A percentile compares a stretch with the other conserved stretches of the same genome.
phyloP scores from a whole-genome alignment of 2,797 vertebrate genomes.

The Syngnathus acus region DNA sequence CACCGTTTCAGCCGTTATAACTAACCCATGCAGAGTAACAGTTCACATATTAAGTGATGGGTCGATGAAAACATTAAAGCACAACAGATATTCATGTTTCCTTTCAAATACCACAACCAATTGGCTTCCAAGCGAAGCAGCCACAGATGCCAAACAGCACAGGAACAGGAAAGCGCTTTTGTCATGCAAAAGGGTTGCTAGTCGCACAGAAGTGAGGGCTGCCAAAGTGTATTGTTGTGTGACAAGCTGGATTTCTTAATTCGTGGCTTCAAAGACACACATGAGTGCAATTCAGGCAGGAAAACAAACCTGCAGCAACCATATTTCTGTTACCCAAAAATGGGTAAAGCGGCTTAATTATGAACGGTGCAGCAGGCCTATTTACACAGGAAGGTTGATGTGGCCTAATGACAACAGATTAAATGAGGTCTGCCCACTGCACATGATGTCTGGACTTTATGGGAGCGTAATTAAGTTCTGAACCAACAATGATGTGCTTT shows the following conservation, averaged over 20 bases:
- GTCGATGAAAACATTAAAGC: constrained; percentile 24
- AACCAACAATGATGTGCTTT: constrained; percentile 61
- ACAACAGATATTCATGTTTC: constrained; percentile 36
- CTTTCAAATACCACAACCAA: constrained; percentile 41
- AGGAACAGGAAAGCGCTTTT: constrained; percentile 58
- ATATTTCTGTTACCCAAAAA: constrained; percentile 18
- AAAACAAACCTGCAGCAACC: constrained; percentile 32
- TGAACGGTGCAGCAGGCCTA: constrained; percentile 16
- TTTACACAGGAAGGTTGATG: constrained; percentile 40
- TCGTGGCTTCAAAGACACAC: constrained; percentile 40
- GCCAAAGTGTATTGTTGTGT: constrained; percentile 66
- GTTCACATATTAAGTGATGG: constrained; percentile 27
- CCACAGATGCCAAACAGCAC: constrained; percentile 53
- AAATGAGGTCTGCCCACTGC: constrained; percentile 52
- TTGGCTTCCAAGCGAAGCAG: constrained; percentile 47
- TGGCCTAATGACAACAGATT: constrained; percentile 54
- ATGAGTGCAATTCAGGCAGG: constrained; percentile 33
- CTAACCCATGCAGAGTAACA: constrained; percentile 14
- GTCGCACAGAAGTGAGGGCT: constrained; percentile 62
- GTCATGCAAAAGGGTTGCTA: constrained; percentile 66
- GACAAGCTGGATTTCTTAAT: constrained; percentile 60
- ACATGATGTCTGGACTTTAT: constrained; percentile 56
- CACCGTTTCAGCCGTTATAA: neutral
- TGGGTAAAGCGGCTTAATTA: constrained; percentile 30
- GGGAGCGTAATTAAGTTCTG: constrained; percentile 62